phyloP scores from a whole-genome alignment of 2,113 vertebrate species.

The Reinhardtius hippoglossoides region DNA sequence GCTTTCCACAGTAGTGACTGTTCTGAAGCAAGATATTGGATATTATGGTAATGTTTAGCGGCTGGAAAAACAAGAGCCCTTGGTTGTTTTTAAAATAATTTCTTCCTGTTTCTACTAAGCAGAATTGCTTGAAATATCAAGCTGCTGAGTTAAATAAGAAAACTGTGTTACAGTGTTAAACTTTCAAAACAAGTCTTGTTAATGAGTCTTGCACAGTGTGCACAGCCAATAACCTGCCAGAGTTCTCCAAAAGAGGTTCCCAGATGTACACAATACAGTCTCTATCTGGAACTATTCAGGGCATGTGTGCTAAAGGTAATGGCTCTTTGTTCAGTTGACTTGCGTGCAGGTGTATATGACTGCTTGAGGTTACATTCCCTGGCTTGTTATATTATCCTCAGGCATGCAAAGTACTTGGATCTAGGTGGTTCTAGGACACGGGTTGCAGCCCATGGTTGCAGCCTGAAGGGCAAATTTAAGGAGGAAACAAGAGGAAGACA shows the following conservation, averaged over 20 bases:
- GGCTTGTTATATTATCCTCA: conserved; percentile 7
- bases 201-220: background rate
- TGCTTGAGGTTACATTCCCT: conserved; percentile 46
- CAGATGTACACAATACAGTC: conserved; percentile 5
- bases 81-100: background rate
- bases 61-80: background rate
- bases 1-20: background rate
- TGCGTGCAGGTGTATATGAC: conserved; percentile 8
- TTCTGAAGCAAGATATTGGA: background rate
- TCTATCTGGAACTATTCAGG: background rate
- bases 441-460: background rate
- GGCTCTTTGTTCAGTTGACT: conserved; percentile 45
- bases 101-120: background rate
- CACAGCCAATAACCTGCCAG: background rate
- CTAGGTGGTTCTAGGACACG: conserved; percentile 7
- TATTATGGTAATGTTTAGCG: background rate
- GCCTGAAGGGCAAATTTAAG: background rate
- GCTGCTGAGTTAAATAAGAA: background rate
- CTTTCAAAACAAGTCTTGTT: background rate
- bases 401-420: conserved; percentile 10
- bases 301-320: conserved; percentile 28
- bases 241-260: conserved; percentile 14
- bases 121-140: background rate
- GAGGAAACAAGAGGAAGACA: background rate
- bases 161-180: background rate